phyloP scores from a whole-genome alignment of 2,888 invertebrate species.

The Diaphora mendica region DNA sequence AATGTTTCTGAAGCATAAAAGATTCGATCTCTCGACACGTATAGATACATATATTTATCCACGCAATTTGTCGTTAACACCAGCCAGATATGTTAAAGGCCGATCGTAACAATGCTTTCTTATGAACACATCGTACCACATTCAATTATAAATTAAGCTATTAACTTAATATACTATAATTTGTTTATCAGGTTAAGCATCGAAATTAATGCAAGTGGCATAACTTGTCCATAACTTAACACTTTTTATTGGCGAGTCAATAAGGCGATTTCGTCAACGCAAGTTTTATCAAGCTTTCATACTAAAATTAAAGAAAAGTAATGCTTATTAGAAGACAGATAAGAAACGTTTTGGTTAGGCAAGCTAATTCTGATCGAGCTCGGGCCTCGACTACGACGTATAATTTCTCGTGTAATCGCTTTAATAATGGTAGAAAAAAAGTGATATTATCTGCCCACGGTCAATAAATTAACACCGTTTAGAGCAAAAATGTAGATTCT shows the following conservation, averaged over 20 bases:
- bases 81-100: slow-evolving; percentile 71
- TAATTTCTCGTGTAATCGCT: slow-evolving; percentile 87
- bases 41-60: slow-evolving; percentile 59
- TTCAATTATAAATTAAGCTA: slow-evolving; percentile 87
- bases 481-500: slow-evolving; percentile 86
- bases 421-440: slow-evolving; percentile 85
- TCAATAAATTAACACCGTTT: slow-evolving; percentile 87
- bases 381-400: slow-evolving; percentile 80
- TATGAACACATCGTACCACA: slow-evolving; percentile 79
- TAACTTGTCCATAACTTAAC: slow-evolving; percentile 85
- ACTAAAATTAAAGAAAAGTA: slow-evolving; percentile 50
- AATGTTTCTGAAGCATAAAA: slow-evolving; percentile 62
- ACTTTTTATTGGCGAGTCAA: slow-evolving; percentile 85
- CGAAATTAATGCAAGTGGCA: slow-evolving; percentile 86
- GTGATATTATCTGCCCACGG: slow-evolving; percentile 87
- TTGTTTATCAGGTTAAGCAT: slow-evolving; percentile 87
- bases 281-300: slow-evolving; percentile 68
- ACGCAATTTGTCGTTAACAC: slow-evolving; percentile 75
- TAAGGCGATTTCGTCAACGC: slow-evolving; percentile 83
- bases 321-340: slow-evolving; percentile 48
- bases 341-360: slow-evolving; percentile 55
- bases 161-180: slow-evolving; percentile 85
- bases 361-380: slow-evolving; percentile 59
- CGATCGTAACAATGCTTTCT: slow-evolving; percentile 79
- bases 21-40: slow-evolving; percentile 56